Conservation (phyloP, 2,797 vertebrate species). For the Macropodus opercularis region DNA sequence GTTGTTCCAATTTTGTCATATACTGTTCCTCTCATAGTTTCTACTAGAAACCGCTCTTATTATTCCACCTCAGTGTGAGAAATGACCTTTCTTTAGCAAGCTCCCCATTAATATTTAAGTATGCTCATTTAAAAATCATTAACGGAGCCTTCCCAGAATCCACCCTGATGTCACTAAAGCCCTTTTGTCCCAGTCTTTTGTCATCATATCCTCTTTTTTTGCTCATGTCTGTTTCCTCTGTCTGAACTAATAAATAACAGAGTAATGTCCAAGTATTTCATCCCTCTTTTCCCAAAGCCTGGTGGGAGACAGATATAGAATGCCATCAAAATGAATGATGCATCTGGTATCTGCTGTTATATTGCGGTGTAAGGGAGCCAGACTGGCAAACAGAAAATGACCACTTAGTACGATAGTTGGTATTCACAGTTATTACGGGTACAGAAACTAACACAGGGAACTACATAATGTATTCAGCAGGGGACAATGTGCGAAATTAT, state of each 20-base stretch:
- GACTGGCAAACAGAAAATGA: constrained; percentile 8
- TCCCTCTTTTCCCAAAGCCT: constrained; percentile 18
- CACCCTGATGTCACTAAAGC: constrained; percentile 44
- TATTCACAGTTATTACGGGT: constrained; percentile 1
- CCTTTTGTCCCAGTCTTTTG: constrained; percentile 61
- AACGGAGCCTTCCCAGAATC: constrained; percentile 39
- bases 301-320: constrained; percentile 51
- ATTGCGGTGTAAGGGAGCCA: constrained; percentile 14
- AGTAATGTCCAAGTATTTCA: constrained; percentile 53
- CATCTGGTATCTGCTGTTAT: constrained; percentile 26
- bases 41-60: constrained; percentile 16
- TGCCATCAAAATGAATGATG: constrained; percentile 57
- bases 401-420: neutral
- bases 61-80: constrained; percentile 41
- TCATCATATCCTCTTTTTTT: constrained; percentile 62
- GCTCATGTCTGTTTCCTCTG: constrained; percentile 44
- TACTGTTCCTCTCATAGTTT: constrained; percentile 9
- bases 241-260: constrained; percentile 53
- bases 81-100: constrained; percentile 56
- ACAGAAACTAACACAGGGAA: constrained; percentile 10
- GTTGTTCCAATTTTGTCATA: neutral
- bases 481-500: constrained; percentile 13
- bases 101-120: constrained; percentile 65
- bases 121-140: constrained; percentile 62
- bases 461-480: constrained; percentile 1